Evolutionary conservation across 2,888 invertebrate genomes (phyloP).

Genomic region (Andrena praecox): DNA sequence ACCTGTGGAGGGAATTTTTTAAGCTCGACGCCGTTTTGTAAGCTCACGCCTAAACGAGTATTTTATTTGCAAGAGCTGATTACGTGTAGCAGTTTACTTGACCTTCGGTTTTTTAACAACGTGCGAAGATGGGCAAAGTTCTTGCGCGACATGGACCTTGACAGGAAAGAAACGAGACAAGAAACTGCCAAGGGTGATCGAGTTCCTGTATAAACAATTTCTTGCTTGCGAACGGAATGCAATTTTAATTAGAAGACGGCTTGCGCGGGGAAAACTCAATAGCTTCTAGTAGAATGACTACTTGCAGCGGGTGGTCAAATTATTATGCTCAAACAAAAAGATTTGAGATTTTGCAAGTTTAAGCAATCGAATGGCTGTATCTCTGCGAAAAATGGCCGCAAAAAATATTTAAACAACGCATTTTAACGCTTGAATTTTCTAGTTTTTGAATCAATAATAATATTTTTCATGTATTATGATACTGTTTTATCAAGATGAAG

Average conservation of each 20-base stretch:
- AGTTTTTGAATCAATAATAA: too few species aligned
- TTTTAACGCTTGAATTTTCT: too few species aligned
- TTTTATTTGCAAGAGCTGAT: constrained; percentile 3
- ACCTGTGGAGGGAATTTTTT: background rate
- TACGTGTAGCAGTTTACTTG: constrained; percentile 14
- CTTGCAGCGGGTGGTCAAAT: too few species aligned
- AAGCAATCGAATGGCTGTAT: too few species aligned
- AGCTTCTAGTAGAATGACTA: too few species aligned
- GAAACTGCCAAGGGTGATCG: background rate
- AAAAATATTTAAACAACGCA: too few species aligned
- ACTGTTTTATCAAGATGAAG: too few species aligned
- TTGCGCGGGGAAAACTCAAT: background rate
- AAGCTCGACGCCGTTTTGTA: background rate
- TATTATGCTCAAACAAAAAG: too few species aligned
- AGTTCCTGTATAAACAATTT: background rate
- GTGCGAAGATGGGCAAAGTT: constrained; percentile 11
- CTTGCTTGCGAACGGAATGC: background rate
- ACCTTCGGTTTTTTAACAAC: constrained; percentile 21
- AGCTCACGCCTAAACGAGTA: background rate
- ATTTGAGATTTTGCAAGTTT: too few species aligned
- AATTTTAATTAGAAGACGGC: background rate
- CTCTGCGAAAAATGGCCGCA: too few species aligned
- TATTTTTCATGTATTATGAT: too few species aligned
- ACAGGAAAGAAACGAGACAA: background rate
- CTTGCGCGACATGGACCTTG: background rate